Evolutionary conservation across 1,140 invertebrate genomes (phyloP), one percentile per base, ranked within the genome.

Genomic region (Vollenhovia emeryi): DNA sequence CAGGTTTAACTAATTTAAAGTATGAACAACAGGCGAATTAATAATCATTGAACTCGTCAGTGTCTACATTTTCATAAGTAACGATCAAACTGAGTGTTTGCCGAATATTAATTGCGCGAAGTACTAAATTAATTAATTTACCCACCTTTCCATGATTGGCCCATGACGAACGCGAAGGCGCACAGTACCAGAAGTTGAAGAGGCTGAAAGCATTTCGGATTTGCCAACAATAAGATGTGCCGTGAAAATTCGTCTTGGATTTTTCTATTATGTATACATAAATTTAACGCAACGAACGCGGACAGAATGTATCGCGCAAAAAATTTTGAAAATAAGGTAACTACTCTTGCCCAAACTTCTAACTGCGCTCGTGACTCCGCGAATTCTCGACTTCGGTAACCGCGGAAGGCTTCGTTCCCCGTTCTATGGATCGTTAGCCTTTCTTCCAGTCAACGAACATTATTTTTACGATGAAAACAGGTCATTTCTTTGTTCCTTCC

Each of bases 101-200:
- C 4, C 8, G 1, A 52, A 18, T 24, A 64, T 78, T 48, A 33
- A 1, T 79, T n/a, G n/a, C n/a, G n/a, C 13, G 9, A 48, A 6
- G 2, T 75, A 40, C 24, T 40, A 68, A 40, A 79, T 66, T 0
- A 50, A 33, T 57, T 24, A n/a, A n/a, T n/a, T n/a, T 13, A 73
- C 66, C 13, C 71, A 82, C 78, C 21, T 71, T 36, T 57, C 5
- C 50, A 15, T 45, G 78, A 55, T 69, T 73, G 78, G 9, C 48
- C 78, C 18, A 73, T 71, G 48, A 57, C 24, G 50, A 82, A 3
- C 36, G 33, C 21, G 9, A 43, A 82, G 8, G 24, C 52, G 36
- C 7, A 71, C 40, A 82, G 52, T 45, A 57, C 21, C n/a, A 80
- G 6, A 45, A 82, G 9, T 71, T 36, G 27, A 15, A 59, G n/a